Evolutionary conservation across 1,140 invertebrate genomes (phyloP), one percentile per base, ranked within the genome.

Genomic region (Seison nebaliae): DNA sequence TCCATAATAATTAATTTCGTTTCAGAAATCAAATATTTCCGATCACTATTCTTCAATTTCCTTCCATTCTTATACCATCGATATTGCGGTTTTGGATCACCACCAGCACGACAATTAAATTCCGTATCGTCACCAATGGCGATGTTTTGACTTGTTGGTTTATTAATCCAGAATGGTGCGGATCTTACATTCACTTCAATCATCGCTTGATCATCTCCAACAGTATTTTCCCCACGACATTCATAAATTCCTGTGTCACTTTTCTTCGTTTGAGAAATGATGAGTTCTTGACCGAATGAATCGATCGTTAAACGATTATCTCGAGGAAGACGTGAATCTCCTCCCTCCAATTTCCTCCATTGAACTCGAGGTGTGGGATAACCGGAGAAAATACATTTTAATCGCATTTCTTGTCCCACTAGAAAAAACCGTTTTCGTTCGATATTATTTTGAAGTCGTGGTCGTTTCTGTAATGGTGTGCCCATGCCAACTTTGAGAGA

Each of bases 41-140:
- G 20, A 9, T 7, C 12, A 18, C 14, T 23, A 63, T 49, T 48
- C 46, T 67, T 63, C 21, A 91, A 71, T 1, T 77, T 74, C 49
- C 73, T 72, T 23, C 86, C 84, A 64, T 98, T 94, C 55, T 88
- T 72, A 36, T 84, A 86, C 88, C 88, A 96, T 47, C 77, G 70
- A 33, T 91, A 80, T 43, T 74, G 33, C 0, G 88, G 86, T 35
- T 72, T 66, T 1, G 88, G 88, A 2, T 70, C 68, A 41, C 83
- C 86, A 6, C 65, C 68, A 0, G 86, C 86, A 39, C 71, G 67
- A 58, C 88, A 96, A 29, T 66, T 62, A 49, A 96, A 81, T 44
- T 70, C 67, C 0, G 75, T 73, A 7, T 68, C 74, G 53, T 88
- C 83, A 32, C 75, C 80, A 62, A 91, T 81, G 11, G 83, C 77